Percentiles rank a stretch among this genome's conserved stretches.
Evolutionary conservation across 2,113 vertebrate genomes (phyloP).

Genomic region (Planiliza haematocheilus): DNA sequence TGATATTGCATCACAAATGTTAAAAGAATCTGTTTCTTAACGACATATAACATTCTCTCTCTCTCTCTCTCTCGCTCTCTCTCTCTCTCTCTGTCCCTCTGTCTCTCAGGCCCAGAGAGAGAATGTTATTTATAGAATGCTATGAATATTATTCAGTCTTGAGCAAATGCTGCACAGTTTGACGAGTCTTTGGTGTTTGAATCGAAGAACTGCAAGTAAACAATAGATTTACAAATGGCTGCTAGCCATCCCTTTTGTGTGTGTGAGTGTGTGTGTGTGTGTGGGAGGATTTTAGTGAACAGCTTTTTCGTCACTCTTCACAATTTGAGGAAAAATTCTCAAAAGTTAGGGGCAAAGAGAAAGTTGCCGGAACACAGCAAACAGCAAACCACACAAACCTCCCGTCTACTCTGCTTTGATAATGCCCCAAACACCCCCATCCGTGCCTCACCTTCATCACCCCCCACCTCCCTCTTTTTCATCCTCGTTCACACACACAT

Average conservation of each 20-base stretch:
- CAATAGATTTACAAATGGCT: conserved; percentile 74
- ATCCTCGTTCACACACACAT: conserved; percentile 40
- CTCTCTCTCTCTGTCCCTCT: no score
- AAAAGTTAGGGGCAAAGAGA: conserved; percentile 46
- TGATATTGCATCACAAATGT: background rate
- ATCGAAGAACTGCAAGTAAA: conserved; percentile 68
- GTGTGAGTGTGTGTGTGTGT: background rate
- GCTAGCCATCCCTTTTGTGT: conserved; percentile 41
- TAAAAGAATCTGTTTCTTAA: conserved; percentile 2
- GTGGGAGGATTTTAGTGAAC: conserved; percentile 54
- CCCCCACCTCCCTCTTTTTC: conserved; percentile 52
- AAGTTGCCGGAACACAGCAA: conserved; percentile 9
- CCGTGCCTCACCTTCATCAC: conserved; percentile 50
- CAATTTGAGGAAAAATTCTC: conserved; percentile 72
- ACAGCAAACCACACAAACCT: conserved; percentile 65
- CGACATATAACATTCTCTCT: background rate
- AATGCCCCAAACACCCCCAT: conserved; percentile 6
- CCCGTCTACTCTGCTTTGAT: conserved; percentile 72
- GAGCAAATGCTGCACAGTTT: conserved; percentile 36
- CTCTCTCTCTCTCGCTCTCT: no score
- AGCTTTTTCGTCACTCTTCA: conserved; percentile 57
- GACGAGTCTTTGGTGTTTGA: conserved; percentile 61
- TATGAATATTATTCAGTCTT: conserved; percentile 26
- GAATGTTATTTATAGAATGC: conserved; percentile 4
- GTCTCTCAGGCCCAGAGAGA: no score